phyloP scores from a whole-genome alignment of 2,797 vertebrate species.

The Poeciliopsis infans region DNA sequence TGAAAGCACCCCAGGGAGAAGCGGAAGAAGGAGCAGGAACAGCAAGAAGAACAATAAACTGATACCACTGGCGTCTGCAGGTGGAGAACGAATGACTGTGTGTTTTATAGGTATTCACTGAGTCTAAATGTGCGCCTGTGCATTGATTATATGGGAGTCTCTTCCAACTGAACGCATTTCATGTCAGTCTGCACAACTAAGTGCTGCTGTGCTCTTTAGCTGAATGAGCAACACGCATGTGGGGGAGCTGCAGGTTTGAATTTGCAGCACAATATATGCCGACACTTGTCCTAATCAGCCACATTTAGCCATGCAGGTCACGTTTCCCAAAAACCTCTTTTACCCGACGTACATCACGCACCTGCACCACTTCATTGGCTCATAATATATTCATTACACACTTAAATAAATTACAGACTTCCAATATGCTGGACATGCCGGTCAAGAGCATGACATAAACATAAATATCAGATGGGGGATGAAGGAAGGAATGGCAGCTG shows the following conservation, averaged over 20 bases:
- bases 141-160: neutral
- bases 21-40: constrained; percentile 42
- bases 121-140: neutral
- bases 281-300: constrained; percentile 50
- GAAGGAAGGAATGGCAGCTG: constrained; percentile 31
- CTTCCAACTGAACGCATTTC: neutral
- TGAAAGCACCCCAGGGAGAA: constrained; percentile 72
- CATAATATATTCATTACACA: neutral
- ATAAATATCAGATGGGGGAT: constrained; percentile 30
- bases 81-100: constrained; percentile 26
- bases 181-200: neutral
- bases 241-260: constrained; percentile 61
- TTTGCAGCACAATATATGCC: constrained; percentile 44
- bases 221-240: constrained; percentile 36
- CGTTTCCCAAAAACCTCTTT: constrained; percentile 16
- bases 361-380: constrained; percentile 16
- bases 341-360: constrained; percentile 2
- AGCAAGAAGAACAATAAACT: constrained; percentile 62
- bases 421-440: neutral
- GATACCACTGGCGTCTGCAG: constrained; percentile 55
- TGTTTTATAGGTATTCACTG: constrained; percentile 15
- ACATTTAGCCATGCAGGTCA: constrained; percentile 29
- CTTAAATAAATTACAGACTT: constrained; percentile 9
- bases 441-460: constrained; percentile 8
- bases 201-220: constrained; percentile 1